Percentiles rank a stretch among this genome's conserved stretches.
phyloP scores from a whole-genome alignment of 2,797 vertebrate genomes.

The Zenarchopterus dispar region DNA sequence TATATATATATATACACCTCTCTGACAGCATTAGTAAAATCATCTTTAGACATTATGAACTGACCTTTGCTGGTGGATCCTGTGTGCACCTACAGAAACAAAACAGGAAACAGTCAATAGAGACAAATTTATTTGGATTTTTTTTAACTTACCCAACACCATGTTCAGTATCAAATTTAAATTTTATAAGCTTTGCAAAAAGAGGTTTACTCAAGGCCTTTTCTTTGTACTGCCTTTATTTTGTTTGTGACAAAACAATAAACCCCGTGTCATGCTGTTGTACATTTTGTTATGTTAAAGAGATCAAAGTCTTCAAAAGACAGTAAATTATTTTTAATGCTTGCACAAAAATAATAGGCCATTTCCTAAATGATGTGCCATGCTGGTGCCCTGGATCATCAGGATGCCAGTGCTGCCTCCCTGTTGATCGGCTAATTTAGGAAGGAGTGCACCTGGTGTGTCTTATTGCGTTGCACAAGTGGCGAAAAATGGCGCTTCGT shows the following conservation, averaged over 20 bases:
- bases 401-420: constrained; percentile 81
- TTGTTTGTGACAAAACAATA: constrained; percentile 32
- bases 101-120: too few relatives aligned
- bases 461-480: constrained; percentile 78
- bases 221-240: constrained; percentile 5
- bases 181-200: constrained; percentile 12
- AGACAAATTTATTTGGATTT: too few relatives aligned
- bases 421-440: constrained; percentile 87
- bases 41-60: too few relatives aligned
- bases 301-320: constrained; percentile 80
- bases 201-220: constrained; percentile 24
- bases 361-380: constrained; percentile 85
- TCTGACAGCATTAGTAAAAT: too few relatives aligned
- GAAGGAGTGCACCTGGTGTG: constrained; percentile 84
- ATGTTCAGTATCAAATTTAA: neutral
- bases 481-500: constrained; percentile 73
- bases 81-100: too few relatives aligned
- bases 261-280: constrained; percentile 52
- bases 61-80: too few relatives aligned
- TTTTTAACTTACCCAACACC: too few relatives aligned
- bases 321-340: constrained; percentile 87
- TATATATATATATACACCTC: too few relatives aligned
- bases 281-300: constrained; percentile 65
- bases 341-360: constrained; percentile 85
- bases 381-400: constrained; percentile 80